phyloP scores from a whole-genome alignment of 2,888 invertebrate genomes.

The Odontomyia ornata region DNA sequence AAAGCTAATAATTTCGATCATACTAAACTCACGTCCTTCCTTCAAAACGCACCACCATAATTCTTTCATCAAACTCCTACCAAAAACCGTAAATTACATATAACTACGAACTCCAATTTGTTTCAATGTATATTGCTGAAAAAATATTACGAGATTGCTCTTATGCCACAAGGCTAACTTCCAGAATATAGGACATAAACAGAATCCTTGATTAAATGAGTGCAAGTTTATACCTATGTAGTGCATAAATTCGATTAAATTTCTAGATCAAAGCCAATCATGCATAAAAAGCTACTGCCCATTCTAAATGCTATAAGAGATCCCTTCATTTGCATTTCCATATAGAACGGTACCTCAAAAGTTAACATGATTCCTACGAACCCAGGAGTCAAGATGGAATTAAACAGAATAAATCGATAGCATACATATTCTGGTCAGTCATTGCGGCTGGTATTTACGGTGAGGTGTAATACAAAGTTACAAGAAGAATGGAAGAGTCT shows the following conservation, averaged over 20 bases:
- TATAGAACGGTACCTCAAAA: not conserved
- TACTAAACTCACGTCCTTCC: no score
- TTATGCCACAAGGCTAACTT: no score
- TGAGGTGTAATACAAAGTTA: not conserved
- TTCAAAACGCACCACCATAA: no score
- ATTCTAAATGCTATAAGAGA: not conserved
- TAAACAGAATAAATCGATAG: not conserved
- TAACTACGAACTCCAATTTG: no score
- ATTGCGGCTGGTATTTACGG: not conserved
- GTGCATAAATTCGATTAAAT: not conserved
- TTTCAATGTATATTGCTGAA: not conserved
- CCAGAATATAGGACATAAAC: no score
- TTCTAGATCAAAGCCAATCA: constrained; percentile 14
- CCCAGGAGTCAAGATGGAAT: not conserved
- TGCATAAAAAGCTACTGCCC: not conserved
- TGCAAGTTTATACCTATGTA: not conserved
- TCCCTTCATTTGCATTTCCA: constrained; percentile 36
- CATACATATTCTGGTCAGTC: not conserved
- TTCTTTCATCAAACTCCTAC: no score
- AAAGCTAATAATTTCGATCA: no score
- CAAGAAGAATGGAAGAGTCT: not conserved
- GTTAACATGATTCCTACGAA: not conserved
- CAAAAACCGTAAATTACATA: no score
- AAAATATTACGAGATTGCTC: not conserved
- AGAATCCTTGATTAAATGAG: no score